A percentile compares a stretch with the other conserved stretches of the same genome.
These are phyloP conservation scores for Conus ventricosus DNA, from an alignment of 1,140 invertebrate species.

Conservation along the genomic window DNA sequence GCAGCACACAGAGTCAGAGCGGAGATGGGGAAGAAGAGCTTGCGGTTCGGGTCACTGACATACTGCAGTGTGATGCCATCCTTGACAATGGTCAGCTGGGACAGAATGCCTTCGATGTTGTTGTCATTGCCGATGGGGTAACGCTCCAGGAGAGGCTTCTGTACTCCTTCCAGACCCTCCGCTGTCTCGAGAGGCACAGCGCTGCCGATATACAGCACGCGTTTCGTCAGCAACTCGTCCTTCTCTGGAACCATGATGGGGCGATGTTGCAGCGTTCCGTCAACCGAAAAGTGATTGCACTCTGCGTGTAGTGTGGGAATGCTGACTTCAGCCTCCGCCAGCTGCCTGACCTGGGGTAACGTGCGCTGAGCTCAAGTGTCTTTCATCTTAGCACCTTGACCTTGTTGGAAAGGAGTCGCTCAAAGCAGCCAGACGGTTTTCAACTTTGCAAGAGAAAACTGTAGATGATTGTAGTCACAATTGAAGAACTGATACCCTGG, in stretches of 20 bases:
- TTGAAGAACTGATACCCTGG: too few relatives aligned
- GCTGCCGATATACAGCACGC: conserved; percentile 98
- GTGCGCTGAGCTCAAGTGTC: neutral
- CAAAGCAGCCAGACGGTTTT: too few relatives aligned
- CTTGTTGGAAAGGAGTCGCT: too few relatives aligned
- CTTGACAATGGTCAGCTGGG: conserved; percentile 93
- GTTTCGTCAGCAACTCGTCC: conserved; percentile 78
- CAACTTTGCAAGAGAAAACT: too few relatives aligned
- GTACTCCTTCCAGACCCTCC: conserved; percentile 95
- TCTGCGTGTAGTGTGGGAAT: neutral
- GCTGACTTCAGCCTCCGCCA: neutral
- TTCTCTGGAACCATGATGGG: conserved; percentile 42
- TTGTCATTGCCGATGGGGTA: conserved; percentile 78
- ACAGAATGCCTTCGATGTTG: conserved; percentile 65
- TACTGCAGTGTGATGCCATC: conserved; percentile 97
- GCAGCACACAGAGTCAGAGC: conserved; percentile 98
- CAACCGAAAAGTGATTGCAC: conserved; percentile 24
- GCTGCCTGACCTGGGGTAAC: neutral
- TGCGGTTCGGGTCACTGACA: conserved; percentile 95
- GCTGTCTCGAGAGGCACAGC: conserved; percentile 98
- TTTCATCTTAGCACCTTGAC: neutral
- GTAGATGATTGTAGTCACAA: too few relatives aligned
- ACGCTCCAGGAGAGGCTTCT: conserved; percentile 96
- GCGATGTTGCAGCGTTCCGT: neutral
- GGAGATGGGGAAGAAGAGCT: conserved; percentile 98